phyloP scores from a whole-genome alignment of 2,888 invertebrate species.

The Hyposoter didymator region DNA sequence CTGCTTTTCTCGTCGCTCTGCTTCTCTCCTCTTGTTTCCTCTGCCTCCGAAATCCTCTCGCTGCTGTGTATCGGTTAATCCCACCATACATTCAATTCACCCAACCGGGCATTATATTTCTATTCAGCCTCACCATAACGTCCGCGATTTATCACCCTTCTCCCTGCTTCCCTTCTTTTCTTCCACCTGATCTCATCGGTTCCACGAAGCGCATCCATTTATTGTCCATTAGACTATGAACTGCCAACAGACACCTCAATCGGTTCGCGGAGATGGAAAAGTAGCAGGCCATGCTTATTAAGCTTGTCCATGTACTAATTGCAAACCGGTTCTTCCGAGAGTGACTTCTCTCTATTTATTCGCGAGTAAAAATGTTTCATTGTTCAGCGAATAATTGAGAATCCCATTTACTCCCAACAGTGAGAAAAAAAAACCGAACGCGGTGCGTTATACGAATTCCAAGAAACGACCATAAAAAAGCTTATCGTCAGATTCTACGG shows the following conservation, averaged over 20 bases:
- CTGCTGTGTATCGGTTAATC: conserved; percentile 36
- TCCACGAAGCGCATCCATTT: conserved; percentile 6
- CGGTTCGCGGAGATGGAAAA: background rate
- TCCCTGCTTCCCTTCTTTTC: background rate
- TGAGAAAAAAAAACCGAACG: background rate
- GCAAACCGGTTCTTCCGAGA: background rate
- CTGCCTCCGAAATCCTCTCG: background rate
- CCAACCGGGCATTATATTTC: conserved; percentile 17
- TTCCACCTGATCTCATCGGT: background rate
- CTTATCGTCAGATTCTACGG: background rate
- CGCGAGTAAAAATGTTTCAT: background rate
- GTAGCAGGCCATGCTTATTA: background rate
- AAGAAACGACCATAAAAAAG: background rate
- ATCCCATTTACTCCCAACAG: background rate
- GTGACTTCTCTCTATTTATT: background rate
- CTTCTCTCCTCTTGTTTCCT: background rate
- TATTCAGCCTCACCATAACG: conserved; percentile 11
- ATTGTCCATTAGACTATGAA: conserved; percentile 15
- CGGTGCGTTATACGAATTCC: background rate
- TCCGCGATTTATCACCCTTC: background rate
- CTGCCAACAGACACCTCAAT: conserved; percentile 16
- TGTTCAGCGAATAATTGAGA: background rate
- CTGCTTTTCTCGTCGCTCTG: background rate
- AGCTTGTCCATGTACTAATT: background rate
- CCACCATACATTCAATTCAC: conserved; percentile 39